phyloP scores from a whole-genome alignment of 2,797 vertebrate genomes.

The Nannoperca obscura region DNA sequence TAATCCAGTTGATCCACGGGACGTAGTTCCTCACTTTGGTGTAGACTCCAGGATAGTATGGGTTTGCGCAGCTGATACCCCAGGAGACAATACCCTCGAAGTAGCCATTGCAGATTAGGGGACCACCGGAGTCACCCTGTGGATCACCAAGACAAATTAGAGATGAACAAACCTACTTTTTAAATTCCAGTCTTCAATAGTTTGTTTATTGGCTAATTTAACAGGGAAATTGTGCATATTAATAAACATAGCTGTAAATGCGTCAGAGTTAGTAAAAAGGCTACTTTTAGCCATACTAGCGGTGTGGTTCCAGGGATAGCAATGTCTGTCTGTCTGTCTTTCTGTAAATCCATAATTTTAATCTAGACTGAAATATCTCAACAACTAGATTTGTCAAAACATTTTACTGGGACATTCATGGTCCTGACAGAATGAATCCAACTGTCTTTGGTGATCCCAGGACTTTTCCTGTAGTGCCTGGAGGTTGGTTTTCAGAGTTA shows the following conservation, averaged over 20 bases:
- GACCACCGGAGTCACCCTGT: conserved; percentile 87
- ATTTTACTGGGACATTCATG: background rate
- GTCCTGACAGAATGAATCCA: background rate
- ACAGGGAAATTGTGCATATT: background rate
- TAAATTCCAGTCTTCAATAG: background rate
- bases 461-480: background rate
- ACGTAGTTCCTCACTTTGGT: conserved; percentile 82
- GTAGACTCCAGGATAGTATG: conserved; percentile 85
- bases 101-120: conserved; percentile 78
- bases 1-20: conserved; percentile 75
- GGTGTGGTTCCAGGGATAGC: background rate
- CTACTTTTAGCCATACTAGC: no score
- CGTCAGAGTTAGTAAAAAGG: background rate
- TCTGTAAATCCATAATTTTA: background rate
- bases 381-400: background rate
- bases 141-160: conserved; percentile 11
- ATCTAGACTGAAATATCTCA: background rate
- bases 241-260: background rate
- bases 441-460: background rate
- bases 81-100: conserved; percentile 88
- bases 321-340: background rate
- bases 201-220: background rate
- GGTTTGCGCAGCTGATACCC: conserved; percentile 85
- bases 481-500: background rate
- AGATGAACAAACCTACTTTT: conserved; percentile 11